Conservation (phyloP, 2,888 invertebrate species). For the Lithodes maja region DNA sequence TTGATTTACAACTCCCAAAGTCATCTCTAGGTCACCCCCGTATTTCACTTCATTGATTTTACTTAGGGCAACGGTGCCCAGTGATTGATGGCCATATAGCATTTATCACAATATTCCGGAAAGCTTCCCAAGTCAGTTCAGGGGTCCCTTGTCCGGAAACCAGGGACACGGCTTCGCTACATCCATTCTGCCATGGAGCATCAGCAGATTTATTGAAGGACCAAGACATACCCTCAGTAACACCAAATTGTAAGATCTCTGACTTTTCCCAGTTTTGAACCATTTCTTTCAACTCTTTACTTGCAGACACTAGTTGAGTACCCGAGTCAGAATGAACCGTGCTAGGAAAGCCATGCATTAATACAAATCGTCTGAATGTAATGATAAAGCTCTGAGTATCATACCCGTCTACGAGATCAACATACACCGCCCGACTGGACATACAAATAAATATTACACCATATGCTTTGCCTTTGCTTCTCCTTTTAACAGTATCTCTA, state of each 20-base stretch:
- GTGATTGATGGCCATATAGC: no score
- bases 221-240: constrained; percentile 20
- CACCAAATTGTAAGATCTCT: constrained; percentile 16
- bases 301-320: constrained; percentile 27
- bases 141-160: no score
- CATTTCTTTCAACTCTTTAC: constrained; percentile 21
- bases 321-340: constrained; percentile 35
- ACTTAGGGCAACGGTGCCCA: no score
- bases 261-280: background rate
- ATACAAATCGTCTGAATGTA: constrained; percentile 33
- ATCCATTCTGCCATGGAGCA: constrained; percentile 28
- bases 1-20: no score
- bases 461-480: constrained; percentile 26
- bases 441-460: constrained; percentile 41
- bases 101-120: no score
- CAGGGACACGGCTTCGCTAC: constrained; percentile 13
- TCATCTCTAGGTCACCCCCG: no score
- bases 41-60: no score
- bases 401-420: constrained; percentile 29
- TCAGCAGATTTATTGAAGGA: constrained; percentile 37
- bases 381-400: constrained; percentile 26
- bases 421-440: constrained; percentile 18
- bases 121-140: no score
- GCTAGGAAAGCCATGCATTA: constrained; percentile 24
- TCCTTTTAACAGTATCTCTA: constrained; percentile 46